Base-by-base conservation (phyloP, 2,797 vertebrate genomes). In the Anguilla obscura region DNA sequence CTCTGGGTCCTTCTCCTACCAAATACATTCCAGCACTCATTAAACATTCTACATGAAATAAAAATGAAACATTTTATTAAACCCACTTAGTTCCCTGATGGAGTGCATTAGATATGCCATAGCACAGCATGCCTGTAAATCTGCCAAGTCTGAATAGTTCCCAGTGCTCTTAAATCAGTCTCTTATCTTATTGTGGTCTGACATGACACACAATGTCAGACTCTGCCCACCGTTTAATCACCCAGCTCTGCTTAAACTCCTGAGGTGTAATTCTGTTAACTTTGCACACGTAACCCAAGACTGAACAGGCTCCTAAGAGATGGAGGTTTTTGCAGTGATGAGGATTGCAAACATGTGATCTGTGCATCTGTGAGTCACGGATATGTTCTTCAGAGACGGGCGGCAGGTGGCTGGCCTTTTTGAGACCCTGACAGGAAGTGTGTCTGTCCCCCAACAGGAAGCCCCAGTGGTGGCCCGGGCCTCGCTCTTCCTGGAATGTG, bases 381-480 rank as follows among this genome's bases (percentile, higher is more conserved):
- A 30, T 6, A 9, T 52, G 48, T 3, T 56, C 27, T 30, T 84
- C 33, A 24, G 6, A 12, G 48, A 18, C 48, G 56, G 18, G 18
- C 27, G 33, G 3, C 52, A 82, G 40, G 79, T 48, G 21, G 24
- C 18, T 83, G 16, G 40, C 27, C 27, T 18, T 79, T 45, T 27
- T 21, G 0, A 0, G 7, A 24, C 48, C 83, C 36, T 88, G 52
- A 88, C 87, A 88, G 84, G 83, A 88, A 76, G 87, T 85, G 12
- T 52, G 10, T 69, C 87, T 88, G 18, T 87, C n/a, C 18, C 54
- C 12, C 82, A 16, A 40, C 93, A 99, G 98, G 98, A 99, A 94
- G 99, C 99, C 2, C 99, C 99, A 0, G 98, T 99, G 0, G 98
- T 99, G 86, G 98, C 99, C 0, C 96, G 99, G 69, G 98, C 99